Base-by-base conservation (phyloP, 2,113 vertebrate genomes). In the Pterophyllum scalare region DNA sequence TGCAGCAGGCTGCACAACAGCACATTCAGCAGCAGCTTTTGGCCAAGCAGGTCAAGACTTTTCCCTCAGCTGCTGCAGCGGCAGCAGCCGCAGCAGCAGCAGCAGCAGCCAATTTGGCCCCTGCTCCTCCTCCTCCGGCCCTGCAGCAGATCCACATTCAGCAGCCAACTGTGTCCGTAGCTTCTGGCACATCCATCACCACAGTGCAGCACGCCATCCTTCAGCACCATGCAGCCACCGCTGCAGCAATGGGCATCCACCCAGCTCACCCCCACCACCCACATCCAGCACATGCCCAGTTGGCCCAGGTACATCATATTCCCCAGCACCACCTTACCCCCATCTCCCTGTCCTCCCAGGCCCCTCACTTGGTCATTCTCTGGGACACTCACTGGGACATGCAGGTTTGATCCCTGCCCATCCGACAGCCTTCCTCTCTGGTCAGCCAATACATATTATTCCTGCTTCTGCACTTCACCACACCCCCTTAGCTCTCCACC, bases 11-110 rank as follows among this genome's bases (percentile, higher is more conserved):
- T 0, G 98, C 98, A 0, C 98, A 99, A 91, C 98, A 99, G 75
- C 98, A 99, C 94, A 99, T 99, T 83, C 98, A 99, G 93, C 98
- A 99, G 93, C 98, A 99, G 92, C 97, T 99, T 15, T 89, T 99
- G 80, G 98, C 98, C 43, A 99, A 99, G 93, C 98, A 99, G 89
- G 98, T 99, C 11, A 99, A 99, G 91, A 95, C 94, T 1, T 99
- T 99, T 40, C 98, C 98, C 0, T 93, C 97, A 1, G 97, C 97
- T 0, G 97, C 96, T 0, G 93, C 98, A 0, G 95, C 97, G 2
- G 97, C 97, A 0, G 97, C 95, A 33, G 33, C 33, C 7, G 33
- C 33, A 7, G 93, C 93, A 0, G 94, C 97, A 0, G 96, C 97
- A 0, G 94, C 97, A 0, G 94, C 94, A 0, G 95, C 94, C 49